Evolutionary conservation across 2,888 invertebrate genomes (phyloP).

Genomic region (Drosophila eohydei): DNA sequence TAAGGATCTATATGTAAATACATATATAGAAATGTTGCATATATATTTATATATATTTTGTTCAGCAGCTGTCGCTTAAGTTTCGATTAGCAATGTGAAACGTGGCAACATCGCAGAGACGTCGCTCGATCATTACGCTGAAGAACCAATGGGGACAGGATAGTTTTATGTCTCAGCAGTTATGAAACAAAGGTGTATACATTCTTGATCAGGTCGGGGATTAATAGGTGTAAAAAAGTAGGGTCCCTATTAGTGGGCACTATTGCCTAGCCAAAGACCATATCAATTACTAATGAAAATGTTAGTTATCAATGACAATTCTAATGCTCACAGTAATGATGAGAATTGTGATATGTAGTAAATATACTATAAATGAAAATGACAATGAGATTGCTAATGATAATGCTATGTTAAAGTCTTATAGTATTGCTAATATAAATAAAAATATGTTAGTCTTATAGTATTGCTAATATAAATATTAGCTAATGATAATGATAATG

Average conservation of each 20-base stretch:
- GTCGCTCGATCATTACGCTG: constrained; percentile 7
- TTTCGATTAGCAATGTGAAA: constrained; percentile 27
- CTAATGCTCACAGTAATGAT: neutral
- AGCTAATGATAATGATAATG: neutral
- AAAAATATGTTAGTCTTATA: too few species aligned
- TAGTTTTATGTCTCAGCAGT: neutral
- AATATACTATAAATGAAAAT: neutral
- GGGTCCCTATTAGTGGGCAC: too few species aligned
- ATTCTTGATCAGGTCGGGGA: neutral
- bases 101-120: constrained; percentile 40
- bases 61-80: constrained; percentile 55
- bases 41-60: neutral
- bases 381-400: neutral
- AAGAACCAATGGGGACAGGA: neutral
- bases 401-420: neutral
- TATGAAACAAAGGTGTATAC: neutral
- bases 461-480: too few species aligned
- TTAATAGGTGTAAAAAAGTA: too few species aligned
- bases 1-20: neutral
- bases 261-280: too few species aligned
- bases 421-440: too few species aligned
- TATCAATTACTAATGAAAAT: neutral
- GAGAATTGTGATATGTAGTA: neutral
- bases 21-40: neutral
- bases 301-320: too few species aligned